Evolutionary conservation across 2,888 invertebrate genomes (phyloP).

Genomic region (Maniola hyperantus): DNA sequence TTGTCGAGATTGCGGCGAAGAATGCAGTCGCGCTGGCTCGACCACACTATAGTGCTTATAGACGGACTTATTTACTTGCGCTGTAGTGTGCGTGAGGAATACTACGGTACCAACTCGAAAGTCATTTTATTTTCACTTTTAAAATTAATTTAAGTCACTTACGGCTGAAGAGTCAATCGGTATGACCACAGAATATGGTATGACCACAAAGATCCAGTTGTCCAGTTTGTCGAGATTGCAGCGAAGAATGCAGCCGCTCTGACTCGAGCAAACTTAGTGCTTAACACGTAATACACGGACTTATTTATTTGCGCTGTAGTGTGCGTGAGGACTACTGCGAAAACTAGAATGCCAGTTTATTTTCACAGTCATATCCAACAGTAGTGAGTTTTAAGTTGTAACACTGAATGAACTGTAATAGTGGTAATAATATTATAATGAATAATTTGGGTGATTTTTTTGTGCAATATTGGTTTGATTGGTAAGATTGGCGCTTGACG

Average conservation of each 20-base stretch:
- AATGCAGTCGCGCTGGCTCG: constrained; percentile 65
- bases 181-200: too few relatives aligned
- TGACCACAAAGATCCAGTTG: constrained; percentile 35
- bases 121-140: neutral
- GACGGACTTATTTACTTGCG: constrained; percentile 20
- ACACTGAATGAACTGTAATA: too few relatives aligned
- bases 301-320: constrained; percentile 20
- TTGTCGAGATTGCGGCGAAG: constrained; percentile 46
- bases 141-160: too few relatives aligned
- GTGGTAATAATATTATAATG: too few relatives aligned
- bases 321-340: constrained; percentile 25
- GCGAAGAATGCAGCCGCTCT: constrained; percentile 65
- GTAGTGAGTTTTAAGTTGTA: too few relatives aligned
- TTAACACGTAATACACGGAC: constrained; percentile 23
- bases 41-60: constrained; percentile 43
- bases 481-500: too few relatives aligned
- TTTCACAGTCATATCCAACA: neutral
- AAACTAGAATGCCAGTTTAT: constrained; percentile 7
- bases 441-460: too few relatives aligned
- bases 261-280: constrained; percentile 48
- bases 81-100: constrained; percentile 23
- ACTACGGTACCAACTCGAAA: constrained; percentile 15
- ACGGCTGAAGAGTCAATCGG: too few relatives aligned
- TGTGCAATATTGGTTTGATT: too few relatives aligned
- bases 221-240: constrained; percentile 38